phyloP scores from a whole-genome alignment of 2,797 vertebrate species.

The Neosilurus mollespiculum region DNA sequence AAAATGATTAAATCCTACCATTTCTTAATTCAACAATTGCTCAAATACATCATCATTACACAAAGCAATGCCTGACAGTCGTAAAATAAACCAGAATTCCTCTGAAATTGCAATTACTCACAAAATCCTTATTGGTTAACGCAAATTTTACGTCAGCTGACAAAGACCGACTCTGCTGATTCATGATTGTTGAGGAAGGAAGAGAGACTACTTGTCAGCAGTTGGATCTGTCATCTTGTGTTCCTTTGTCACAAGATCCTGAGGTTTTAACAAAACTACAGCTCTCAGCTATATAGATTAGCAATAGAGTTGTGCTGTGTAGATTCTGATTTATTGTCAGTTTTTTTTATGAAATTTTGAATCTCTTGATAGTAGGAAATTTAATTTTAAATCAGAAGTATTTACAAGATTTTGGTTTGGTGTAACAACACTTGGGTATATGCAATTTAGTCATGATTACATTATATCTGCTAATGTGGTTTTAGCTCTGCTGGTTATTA shows the following conservation, averaged over 20 bases:
- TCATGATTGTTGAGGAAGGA: constrained; percentile 15
- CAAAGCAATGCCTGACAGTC: no score
- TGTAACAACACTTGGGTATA: not conserved
- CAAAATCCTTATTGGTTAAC: no score
- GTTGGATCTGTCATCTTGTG: not conserved
- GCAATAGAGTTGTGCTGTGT: no score
- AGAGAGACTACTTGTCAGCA: constrained; percentile 24
- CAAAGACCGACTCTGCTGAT: not conserved
- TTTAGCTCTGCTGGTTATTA: not conserved
- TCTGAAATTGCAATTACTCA: no score
- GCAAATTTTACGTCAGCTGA: no score
- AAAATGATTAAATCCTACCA: no score
- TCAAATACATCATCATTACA: no score
- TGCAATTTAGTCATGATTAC: not conserved
- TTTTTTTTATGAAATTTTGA: not conserved
- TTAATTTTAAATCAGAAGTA: not conserved
- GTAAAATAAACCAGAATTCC: no score
- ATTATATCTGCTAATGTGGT: not conserved
- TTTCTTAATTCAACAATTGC: no score
- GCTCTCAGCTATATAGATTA: not conserved
- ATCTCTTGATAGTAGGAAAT: not conserved
- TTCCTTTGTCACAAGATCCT: constrained; percentile 33
- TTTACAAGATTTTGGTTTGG: not conserved
- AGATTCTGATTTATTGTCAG: not conserved
- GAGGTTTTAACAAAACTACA: constrained; percentile 22